Base-by-base conservation (phyloP, 2,888 invertebrate genomes). In the Hermaeophaga mercurialis region DNA sequence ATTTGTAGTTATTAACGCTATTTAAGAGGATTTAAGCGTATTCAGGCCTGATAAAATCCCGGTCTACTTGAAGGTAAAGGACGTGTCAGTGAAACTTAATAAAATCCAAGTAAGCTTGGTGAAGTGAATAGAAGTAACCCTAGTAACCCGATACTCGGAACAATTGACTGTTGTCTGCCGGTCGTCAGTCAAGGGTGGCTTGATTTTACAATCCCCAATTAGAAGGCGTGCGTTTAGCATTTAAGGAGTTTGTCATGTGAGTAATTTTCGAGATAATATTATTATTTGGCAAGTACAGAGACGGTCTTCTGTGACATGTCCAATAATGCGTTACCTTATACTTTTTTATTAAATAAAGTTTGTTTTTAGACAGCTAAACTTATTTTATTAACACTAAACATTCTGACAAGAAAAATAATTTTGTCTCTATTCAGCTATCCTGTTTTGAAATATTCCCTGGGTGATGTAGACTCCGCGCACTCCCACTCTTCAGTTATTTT, bases 121-220 rank as follows among this genome's bases (percentile, higher is more conserved):
- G 55, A 56, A 54, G 66, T 66, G 66, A 67, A 68, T 66, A 63
- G 67, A 64, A 62, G 68, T 71, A 65, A 70, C 66, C 68, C 68
- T 68, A 66, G 73, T 70, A 73, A 73, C 71, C 65, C 58, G 63
- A 63, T 61, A 61, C 59, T 50, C 47, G 64, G 66, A 68, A 70
- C 69, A 72, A 69, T 69, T 64, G 68, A 67, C 68, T 64, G 70
- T 65, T 66, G 68, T 64, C 64, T 63, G 70, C 59, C 67, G 70
- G 67, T 70, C 72, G 70, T 59, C 67, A 70, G 67, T 70, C 72
- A 67, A 73, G 72, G 71, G 72, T 68, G 67, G 66, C 70, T 73
- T 72, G 74, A 73, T 75, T 75, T 73, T 74, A 73, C 73, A 73
- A 74, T 73, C 73, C 73, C 74, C 75, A 74, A 75, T 74, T 75